phyloP scores from a whole-genome alignment of 1,140 invertebrate species.

The Hyles vespertilio region DNA sequence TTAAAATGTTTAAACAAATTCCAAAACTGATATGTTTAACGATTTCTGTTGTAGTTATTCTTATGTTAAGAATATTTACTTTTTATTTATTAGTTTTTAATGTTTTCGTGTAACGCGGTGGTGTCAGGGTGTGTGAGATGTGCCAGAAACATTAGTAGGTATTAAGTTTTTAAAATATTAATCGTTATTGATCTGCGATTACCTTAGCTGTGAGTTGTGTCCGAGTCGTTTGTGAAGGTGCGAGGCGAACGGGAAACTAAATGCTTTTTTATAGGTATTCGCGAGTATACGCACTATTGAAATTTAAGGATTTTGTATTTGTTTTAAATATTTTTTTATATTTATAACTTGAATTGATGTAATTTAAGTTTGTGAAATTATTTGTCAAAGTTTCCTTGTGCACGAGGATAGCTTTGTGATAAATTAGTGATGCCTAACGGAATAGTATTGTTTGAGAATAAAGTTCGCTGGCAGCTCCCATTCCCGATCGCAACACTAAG shows the following conservation, averaged over 20 bases:
- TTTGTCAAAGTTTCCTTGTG: too few species aligned
- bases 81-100: conserved; percentile 42
- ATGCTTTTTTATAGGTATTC: too few species aligned
- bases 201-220: conserved; percentile 18
- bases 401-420: too few species aligned
- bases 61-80: conserved; percentile 68
- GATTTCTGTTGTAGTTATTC: conserved; percentile 61
- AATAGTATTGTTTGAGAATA: too few species aligned
- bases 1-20: background rate
- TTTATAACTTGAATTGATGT: too few species aligned
- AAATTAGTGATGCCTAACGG: too few species aligned
- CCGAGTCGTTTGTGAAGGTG: background rate
- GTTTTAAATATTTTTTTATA: too few species aligned
- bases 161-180: conserved; percentile 41
- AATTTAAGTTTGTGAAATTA: too few species aligned
- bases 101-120: conserved; percentile 28
- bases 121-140: conserved; percentile 48
- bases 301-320: too few species aligned
- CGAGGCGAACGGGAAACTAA: background rate
- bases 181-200: conserved; percentile 43
- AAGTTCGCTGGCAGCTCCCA: too few species aligned
- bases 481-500: too few species aligned
- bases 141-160: conserved; percentile 51
- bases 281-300: too few species aligned
- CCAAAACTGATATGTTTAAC: conserved; percentile 9